phyloP scores from a whole-genome alignment of 2,888 invertebrate genomes.

The Leptodirus hochenwartii region DNA sequence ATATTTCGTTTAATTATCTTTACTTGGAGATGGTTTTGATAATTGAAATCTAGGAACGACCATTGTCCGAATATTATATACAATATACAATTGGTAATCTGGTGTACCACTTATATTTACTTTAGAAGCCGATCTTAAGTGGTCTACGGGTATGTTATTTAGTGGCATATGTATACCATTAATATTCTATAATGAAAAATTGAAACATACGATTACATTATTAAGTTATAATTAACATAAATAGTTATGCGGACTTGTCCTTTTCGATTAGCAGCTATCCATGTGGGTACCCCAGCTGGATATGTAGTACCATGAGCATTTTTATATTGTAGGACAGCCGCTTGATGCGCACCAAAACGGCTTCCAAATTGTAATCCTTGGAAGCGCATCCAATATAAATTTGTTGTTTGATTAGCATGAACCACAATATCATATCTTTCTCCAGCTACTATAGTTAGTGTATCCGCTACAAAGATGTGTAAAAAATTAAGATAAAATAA shows the following conservation, averaged over 20 bases:
- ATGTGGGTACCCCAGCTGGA: slow-evolving; percentile 3
- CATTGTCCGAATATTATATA: too few species aligned
- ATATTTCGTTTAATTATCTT: too few species aligned
- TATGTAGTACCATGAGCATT: too few species aligned
- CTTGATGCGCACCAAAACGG: too few species aligned
- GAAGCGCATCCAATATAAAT: slow-evolving; percentile 4
- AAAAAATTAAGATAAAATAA: too few species aligned
- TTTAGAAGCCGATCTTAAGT: too few species aligned
- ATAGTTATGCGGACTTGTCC: neutral
- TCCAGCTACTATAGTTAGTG: slow-evolving; percentile 1
- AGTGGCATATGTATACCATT: slow-evolving; percentile 6
- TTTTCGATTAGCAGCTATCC: neutral
- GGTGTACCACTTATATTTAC: too few species aligned
- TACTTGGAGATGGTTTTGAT: too few species aligned
- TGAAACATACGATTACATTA: neutral
- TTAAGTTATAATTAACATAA: too few species aligned
- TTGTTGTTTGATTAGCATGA: slow-evolving; percentile 5
- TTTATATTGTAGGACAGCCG: slow-evolving; percentile 2
- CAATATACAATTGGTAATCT: too few species aligned
- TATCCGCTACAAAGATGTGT: slow-evolving; percentile 6
- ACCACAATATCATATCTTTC: slow-evolving; percentile 8
- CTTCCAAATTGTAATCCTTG: slow-evolving; percentile 3
- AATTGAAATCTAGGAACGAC: too few species aligned
- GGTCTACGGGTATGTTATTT: too few species aligned
- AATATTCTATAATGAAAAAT: slow-evolving; percentile 2